Conservation (phyloP, 2,888 invertebrate species). For the Nomada goodeniana region DNA sequence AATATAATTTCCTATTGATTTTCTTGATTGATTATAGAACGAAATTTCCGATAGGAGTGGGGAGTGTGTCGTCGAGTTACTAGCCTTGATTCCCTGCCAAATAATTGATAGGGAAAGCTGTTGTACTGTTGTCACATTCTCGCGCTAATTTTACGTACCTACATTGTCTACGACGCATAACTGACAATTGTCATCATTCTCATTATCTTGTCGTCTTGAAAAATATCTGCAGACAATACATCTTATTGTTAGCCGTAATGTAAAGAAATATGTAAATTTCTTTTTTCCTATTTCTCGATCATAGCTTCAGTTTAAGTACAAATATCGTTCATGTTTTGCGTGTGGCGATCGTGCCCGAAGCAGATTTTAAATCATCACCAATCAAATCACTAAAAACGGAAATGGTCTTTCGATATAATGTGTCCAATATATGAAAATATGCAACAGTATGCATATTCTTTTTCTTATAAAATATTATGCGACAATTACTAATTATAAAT, state of each 20-base stretch:
- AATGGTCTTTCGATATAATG: not conserved
- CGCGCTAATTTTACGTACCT: constrained; percentile 74
- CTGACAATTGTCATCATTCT: constrained; percentile 51
- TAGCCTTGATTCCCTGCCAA: constrained; percentile 83
- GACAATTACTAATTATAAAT: not conserved
- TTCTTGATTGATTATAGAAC: constrained; percentile 62
- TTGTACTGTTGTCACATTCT: constrained; percentile 73
- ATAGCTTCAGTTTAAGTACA: not conserved
- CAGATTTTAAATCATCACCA: too few relatives aligned
- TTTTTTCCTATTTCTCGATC: not conserved
- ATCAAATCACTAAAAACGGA: not conserved
- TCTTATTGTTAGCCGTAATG: not conserved
- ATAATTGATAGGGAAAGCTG: constrained; percentile 80
- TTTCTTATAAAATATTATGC: not conserved
- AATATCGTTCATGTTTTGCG: not conserved
- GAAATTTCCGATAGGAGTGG: constrained; percentile 51
- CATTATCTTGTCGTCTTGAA: too few relatives aligned
- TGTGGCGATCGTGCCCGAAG: too few relatives aligned
- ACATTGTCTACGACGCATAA: constrained; percentile 67
- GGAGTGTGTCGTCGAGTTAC: constrained; percentile 77
- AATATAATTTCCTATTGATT: constrained; percentile 14
- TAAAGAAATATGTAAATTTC: too few relatives aligned
- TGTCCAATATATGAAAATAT: not conserved
- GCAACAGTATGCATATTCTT: not conserved
- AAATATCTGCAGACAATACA: not conserved